phyloP scores from a whole-genome alignment of 2,113 vertebrate species.

The Ovibos moschatus region DNA sequence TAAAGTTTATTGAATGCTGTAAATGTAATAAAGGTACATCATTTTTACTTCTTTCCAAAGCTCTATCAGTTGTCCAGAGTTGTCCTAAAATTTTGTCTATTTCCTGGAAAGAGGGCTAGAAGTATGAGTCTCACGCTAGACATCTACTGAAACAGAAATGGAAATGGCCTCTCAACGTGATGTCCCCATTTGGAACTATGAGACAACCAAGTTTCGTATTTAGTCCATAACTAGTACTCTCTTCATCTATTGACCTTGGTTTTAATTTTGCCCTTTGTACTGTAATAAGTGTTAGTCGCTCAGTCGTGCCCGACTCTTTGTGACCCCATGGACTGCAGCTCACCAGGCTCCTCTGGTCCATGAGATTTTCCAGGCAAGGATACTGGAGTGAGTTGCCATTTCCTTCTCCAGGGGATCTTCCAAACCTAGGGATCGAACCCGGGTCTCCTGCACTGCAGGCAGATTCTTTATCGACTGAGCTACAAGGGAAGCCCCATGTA shows the following conservation, averaged over 20 bases:
- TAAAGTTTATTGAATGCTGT: not conserved
- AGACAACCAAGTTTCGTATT: not conserved
- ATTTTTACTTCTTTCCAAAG: not conserved
- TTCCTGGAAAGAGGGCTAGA: not conserved
- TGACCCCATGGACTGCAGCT: not conserved
- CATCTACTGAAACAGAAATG: not conserved
- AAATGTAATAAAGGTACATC: not conserved
- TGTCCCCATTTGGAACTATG: not conserved
- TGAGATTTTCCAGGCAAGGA: not conserved
- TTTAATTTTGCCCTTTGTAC: not conserved
- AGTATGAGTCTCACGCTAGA: not conserved
- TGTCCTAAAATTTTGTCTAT: not conserved
- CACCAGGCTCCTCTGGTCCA: not conserved
- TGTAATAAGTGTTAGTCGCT: not conserved
- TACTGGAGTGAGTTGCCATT: not conserved
- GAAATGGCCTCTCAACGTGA: not conserved
- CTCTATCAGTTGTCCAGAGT: not conserved
- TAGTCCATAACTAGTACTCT: not conserved
- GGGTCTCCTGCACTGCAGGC: not conserved
- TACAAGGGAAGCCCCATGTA: not conserved
- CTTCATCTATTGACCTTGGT: not conserved
- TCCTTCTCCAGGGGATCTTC: not conserved
- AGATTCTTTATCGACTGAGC: not conserved
- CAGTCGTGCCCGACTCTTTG: rapidly evolving
- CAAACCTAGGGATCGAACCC: not conserved